Evolutionary conservation across 2,888 invertebrate genomes (phyloP), one percentile per base, ranked within the genome.

Genomic region (Harpalus rufipes): DNA sequence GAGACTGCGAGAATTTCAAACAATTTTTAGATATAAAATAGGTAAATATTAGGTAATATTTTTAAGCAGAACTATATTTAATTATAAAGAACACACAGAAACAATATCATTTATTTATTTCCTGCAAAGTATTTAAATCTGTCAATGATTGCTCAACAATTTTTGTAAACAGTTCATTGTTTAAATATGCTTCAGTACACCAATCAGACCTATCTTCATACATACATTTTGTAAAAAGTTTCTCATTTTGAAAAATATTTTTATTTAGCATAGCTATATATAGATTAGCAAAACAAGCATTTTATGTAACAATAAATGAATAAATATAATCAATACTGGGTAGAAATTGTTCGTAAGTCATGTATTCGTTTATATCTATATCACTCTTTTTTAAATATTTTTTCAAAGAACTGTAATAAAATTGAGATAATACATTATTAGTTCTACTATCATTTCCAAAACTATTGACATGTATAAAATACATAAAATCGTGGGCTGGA

Each of bases 401-500:
- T n/a, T 63, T 68, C 21, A 87, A 56, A 7, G 81, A 82, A 8
- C 86, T 72, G 59, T 87, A 85, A 65, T 87, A 87, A 78, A 82
- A 86, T 5, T 86, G 63, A 5, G 88, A 63, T 7, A 89, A 63
- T 58, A 86, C 83, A 7, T 85, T 21, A 14, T 86, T 63, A 14
- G 14, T 68, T 18, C 14, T 65, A 14, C 58, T 51, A 56, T 81
- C 56, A 16, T 21, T 25, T 32, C 16, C 44, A 18, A 61, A 41
- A 76, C 76, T 18, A 39, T 74, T 61, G 4, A 25, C 6, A 74
- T 87, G 87, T 14, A 89, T 76, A 14, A 89, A 85, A 74, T 86
- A 87, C 88, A 93, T 92, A 1, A 94, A 90, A 88, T 96, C 95
- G 32, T 94, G 91, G 16, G 93, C 93, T 0, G 94, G 94, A 0